Evolutionary conservation across 2,113 vertebrate species (phyloP).

Genomic region (Isichthys henryi): DNA sequence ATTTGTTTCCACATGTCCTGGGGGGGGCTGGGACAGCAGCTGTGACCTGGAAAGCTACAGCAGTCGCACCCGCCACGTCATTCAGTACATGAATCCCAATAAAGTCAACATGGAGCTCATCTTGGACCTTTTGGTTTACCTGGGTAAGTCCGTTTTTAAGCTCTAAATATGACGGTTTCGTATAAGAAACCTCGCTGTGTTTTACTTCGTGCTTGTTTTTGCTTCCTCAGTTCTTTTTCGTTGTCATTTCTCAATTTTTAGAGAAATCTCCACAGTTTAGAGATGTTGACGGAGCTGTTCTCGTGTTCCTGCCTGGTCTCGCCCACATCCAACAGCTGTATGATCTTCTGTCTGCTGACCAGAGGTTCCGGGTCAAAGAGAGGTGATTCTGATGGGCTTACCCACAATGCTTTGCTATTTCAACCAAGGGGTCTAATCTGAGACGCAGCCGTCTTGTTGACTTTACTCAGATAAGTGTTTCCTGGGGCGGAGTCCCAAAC

Average conservation of each 20-base stretch:
- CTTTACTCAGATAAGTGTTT: background rate
- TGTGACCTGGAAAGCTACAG: conserved; percentile 77
- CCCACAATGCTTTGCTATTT: background rate
- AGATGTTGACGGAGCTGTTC: conserved; percentile 74
- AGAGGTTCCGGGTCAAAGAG: conserved; percentile 75
- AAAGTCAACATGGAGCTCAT: conserved; percentile 94
- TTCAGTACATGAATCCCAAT: conserved; percentile 88
- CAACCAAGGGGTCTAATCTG: background rate
- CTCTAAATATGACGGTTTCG: background rate
- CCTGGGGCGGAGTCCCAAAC: background rate
- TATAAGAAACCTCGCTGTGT: background rate
- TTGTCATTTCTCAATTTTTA: conserved; percentile 37
- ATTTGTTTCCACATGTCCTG: conserved; percentile 58
- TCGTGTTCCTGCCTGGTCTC: conserved; percentile 89
- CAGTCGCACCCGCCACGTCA: conserved; percentile 73
- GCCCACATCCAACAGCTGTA: conserved; percentile 91
- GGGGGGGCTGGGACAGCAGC: conserved; percentile 57
- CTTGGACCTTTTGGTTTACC: conserved; percentile 74
- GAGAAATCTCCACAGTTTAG: conserved; percentile 82
- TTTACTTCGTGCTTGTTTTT: background rate
- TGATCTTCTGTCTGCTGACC: conserved; percentile 80
- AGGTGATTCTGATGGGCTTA: conserved; percentile 55
- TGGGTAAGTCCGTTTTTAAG: conserved; percentile 61
- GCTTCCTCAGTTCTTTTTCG: background rate
- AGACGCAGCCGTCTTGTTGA: background rate